Evolutionary conservation across 2,113 vertebrate genomes (phyloP), one percentile per base, ranked within the genome.

Genomic region (Hippocampus abdominalis): DNA sequence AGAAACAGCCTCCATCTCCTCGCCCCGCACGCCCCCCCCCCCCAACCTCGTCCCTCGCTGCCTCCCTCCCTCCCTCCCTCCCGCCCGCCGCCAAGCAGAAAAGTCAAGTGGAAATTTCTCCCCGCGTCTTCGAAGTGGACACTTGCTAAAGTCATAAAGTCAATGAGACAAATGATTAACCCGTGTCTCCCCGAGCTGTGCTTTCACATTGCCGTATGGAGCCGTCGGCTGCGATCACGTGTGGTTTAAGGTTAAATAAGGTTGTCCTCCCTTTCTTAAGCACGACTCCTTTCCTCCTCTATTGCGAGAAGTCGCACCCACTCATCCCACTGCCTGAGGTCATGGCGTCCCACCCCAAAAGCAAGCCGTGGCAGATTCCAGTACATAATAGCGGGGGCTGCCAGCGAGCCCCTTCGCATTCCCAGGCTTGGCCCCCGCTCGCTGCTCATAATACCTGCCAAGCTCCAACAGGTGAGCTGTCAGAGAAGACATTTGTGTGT

Each of bases 341-440:
- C 91, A 92, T 92, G 76, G 80, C 90, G 92, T 93, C 92, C 92
- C 92, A 93, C 91, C 92, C 92, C 89, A 89, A 90, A 91, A 90
- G 88, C 92, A 88, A 86, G 89, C 85, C 91, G 76, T 89, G 89
- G 89, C 93, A 88, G 87, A 92, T 92, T 90, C 90, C 88, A 74
- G 81, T 79, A 87, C 88, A 88, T 78, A 82, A 32, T 79, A 80
- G 80, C 64, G 86, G 90, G 81, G 88, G 90, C 89, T 84, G 88
- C 84, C 89, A 90, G 87, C 89, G 88, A 86, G 86, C 79, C 74
- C 81, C 76, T 76, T 36, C 29, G 71, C 66, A 75, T 79, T 85
- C 76, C 74, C 78, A 78, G 70, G 71, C 80, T 80, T 46, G 4
- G 57, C 69, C 65, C 46, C 49, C 66, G 39, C 21, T 83, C 74